Percentiles rank a stretch among this genome's conserved stretches.
Conservation (phyloP, 2,113 vertebrate genomes). For the Marcusenius ussheri region DNA sequence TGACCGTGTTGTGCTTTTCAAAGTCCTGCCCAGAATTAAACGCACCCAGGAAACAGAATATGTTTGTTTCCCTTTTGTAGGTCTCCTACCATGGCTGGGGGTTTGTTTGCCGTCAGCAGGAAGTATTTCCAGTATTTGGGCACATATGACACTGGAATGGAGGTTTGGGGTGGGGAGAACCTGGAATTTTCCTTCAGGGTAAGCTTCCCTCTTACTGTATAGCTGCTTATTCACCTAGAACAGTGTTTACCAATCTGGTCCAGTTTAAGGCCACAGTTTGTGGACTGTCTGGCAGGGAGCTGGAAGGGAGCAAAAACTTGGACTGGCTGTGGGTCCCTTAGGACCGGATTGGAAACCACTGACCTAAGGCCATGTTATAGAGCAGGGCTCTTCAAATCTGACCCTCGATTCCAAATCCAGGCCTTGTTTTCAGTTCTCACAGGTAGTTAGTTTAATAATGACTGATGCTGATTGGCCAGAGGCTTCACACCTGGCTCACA, state of each 20-base stretch:
- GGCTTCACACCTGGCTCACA: neutral
- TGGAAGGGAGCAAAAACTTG: neutral
- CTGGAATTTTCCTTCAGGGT: slow-evolving; percentile 97
- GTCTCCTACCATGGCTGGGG: slow-evolving; percentile 97
- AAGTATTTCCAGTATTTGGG: slow-evolving; percentile 91
- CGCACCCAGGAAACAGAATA: neutral
- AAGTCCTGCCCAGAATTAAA: neutral
- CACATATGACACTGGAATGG: slow-evolving; percentile 97
- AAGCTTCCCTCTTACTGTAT: slow-evolving; percentile 36
- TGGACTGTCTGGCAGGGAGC: neutral
- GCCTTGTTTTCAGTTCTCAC: neutral
- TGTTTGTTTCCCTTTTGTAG: slow-evolving; percentile 44
- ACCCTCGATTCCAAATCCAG: neutral
- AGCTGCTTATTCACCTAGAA: neutral
- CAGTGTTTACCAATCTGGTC: neutral
- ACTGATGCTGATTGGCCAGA: neutral
- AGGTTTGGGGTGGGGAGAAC: slow-evolving; percentile 99
- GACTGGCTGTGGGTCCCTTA: neutral
- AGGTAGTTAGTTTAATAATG: neutral
- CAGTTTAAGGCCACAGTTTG: neutral
- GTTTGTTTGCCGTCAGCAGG: slow-evolving; percentile 89
- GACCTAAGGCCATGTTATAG: neutral
- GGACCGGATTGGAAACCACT: neutral
- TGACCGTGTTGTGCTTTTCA: neutral
- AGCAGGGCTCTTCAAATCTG: neutral